Conservation (phyloP, 2,113 vertebrate species). For the Zapus hudsonius region DNA sequence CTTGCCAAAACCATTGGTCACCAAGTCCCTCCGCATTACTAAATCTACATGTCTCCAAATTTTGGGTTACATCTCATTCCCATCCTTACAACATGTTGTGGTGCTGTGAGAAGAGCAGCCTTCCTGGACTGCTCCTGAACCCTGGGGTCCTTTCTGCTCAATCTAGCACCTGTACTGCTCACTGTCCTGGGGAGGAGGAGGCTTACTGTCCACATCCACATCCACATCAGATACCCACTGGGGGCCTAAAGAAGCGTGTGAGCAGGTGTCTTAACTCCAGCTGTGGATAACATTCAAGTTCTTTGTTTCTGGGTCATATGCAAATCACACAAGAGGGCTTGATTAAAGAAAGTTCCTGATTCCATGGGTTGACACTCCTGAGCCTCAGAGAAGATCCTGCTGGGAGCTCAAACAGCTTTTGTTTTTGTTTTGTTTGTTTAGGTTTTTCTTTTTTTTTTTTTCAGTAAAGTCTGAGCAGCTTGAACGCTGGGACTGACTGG, state of each 20-base stretch:
- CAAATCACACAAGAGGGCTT: neutral
- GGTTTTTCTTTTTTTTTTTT: conserved; percentile 27
- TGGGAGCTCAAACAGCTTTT: neutral
- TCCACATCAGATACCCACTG: neutral
- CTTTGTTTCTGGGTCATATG: neutral
- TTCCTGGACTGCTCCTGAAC: neutral
- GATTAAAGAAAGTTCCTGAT: neutral
- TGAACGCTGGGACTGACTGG: neutral
- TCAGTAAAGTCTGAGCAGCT: conserved; percentile 30
- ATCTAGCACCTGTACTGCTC: neutral
- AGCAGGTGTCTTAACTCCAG: neutral
- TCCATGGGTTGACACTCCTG: neutral
- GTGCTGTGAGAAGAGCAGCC: neutral
- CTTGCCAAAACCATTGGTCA: neutral
- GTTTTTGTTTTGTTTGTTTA: conserved; percentile 16
- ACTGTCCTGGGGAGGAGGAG: neutral
- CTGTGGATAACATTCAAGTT: neutral
- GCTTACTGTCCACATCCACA: no score
- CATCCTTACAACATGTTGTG: neutral
- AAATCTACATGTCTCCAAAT: neutral
- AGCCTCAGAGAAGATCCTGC: neutral
- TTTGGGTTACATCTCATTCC: neutral
- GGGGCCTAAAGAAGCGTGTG: neutral
- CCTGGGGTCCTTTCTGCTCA: neutral
- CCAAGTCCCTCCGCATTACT: neutral